These are phyloP conservation scores for Cygnus olor DNA, from an alignment of 2,797 vertebrate genomes.

Conservation along the genomic window DNA sequence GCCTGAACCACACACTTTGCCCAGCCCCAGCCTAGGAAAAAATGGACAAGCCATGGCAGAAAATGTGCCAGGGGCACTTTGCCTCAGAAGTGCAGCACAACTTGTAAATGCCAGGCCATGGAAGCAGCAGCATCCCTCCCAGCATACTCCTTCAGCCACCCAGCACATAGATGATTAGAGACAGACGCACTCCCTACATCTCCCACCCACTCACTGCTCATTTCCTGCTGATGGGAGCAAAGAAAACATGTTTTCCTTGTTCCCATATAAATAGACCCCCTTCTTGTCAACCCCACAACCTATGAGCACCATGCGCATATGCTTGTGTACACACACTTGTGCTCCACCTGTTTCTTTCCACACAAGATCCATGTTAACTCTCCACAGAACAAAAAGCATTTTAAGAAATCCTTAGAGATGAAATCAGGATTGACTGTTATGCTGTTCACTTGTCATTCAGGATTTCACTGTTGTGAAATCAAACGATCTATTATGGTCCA, in stretches of 20 bases:
- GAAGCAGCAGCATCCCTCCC: neutral
- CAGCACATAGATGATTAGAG: neutral
- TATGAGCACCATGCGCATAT: neutral
- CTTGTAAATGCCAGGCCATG: too few species aligned
- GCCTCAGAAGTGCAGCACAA: neutral
- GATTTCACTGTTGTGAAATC: neutral
- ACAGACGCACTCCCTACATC: neutral
- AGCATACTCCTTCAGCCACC: neutral
- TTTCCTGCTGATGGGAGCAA: conserved; percentile 36
- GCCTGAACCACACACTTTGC: neutral
- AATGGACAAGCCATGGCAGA: neutral
- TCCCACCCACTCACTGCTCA: conserved; percentile 42
- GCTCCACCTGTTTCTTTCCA: neutral
- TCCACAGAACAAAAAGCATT: neutral
- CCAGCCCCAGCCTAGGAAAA: neutral
- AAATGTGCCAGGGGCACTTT: neutral
- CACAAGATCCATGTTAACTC: neutral
- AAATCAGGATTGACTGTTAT: neutral
- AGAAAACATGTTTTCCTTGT: conserved; percentile 57
- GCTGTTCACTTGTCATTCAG: neutral
- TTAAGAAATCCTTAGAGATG: neutral
- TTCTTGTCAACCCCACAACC: conserved; percentile 30
- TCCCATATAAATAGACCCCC: conserved; percentile 18
- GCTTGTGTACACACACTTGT: neutral
- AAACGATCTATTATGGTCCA: accelerated